Evolutionary conservation across 2,888 invertebrate species (phyloP).

Genomic region (Lepidonotus clava): DNA sequence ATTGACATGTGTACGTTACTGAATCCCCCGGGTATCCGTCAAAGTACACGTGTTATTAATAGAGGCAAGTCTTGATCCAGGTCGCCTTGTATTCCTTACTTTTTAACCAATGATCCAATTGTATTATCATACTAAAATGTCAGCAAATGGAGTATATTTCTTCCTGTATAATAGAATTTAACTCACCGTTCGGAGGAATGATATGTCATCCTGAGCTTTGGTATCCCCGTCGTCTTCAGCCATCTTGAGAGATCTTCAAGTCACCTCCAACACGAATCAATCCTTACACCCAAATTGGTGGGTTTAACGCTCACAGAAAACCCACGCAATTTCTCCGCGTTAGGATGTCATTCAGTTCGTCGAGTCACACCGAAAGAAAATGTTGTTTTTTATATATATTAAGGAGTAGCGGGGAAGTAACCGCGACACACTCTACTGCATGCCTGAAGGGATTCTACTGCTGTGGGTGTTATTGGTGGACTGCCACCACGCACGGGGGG

Average conservation of each 20-base stretch:
- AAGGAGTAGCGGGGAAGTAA: neutral
- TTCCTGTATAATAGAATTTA: no score
- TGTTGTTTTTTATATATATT: neutral
- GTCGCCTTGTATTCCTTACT: no score
- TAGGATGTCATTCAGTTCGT: neutral
- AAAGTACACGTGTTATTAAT: no score
- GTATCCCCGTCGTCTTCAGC: slow-evolving; percentile 24
- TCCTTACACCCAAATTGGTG: neutral
- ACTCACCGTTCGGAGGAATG: slow-evolving; percentile 49
- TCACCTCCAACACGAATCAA: neutral
- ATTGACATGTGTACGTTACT: no score
- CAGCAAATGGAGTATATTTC: no score
- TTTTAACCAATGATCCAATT: no score
- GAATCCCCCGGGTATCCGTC: no score
- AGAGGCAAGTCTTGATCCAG: no score
- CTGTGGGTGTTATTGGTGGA: neutral
- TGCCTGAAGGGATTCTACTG: slow-evolving; percentile 16
- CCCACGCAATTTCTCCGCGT: neutral
- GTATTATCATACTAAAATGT: no score
- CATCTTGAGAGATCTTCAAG: slow-evolving; percentile 10
- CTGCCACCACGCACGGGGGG: neutral
- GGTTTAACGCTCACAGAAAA: neutral
- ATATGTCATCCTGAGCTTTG: slow-evolving; percentile 49
- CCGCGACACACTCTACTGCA: neutral
- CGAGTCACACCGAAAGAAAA: neutral